These are phyloP conservation scores for Micromys minutus DNA, from an alignment of 2,113 vertebrate species.

Conservation along the genomic window DNA sequence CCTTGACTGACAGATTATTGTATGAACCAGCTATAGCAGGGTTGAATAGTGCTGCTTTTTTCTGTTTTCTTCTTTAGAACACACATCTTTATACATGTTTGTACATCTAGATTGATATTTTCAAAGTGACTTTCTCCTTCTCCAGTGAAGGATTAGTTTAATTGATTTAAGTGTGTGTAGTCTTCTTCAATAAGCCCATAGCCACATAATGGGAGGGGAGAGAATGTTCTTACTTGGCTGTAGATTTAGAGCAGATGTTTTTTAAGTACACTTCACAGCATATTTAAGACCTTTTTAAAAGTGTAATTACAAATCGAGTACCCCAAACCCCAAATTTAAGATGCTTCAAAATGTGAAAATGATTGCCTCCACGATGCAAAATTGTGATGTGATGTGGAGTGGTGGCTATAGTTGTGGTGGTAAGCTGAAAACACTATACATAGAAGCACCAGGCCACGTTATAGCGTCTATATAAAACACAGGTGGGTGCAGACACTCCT, in stretches of 20 bases:
- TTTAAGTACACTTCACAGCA: conserved; percentile 38
- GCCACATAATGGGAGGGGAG: background rate
- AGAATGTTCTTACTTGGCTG: background rate
- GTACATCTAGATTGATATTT: background rate
- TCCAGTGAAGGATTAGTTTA: background rate
- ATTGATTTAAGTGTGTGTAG: background rate
- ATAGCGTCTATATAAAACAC: background rate
- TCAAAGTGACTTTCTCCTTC: background rate
- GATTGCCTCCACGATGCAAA: background rate
- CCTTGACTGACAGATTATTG: conserved; percentile 19
- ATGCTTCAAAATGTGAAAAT: conserved; percentile 1
- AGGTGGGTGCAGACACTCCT: background rate
- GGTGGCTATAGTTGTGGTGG: background rate
- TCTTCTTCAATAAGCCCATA: background rate
- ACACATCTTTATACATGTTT: conserved; percentile 34
- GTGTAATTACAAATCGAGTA: background rate
- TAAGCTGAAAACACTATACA: background rate
- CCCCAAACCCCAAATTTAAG: background rate
- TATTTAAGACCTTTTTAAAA: background rate
- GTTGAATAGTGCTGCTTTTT: background rate
- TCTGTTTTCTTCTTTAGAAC: conserved; percentile 7
- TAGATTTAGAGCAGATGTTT: conserved; percentile 37
- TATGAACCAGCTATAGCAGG: background rate
- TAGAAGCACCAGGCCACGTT: background rate
- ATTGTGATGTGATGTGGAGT: background rate